Conservation (phyloP, 2,797 vertebrate genomes). For the Malurus splendens region DNA sequence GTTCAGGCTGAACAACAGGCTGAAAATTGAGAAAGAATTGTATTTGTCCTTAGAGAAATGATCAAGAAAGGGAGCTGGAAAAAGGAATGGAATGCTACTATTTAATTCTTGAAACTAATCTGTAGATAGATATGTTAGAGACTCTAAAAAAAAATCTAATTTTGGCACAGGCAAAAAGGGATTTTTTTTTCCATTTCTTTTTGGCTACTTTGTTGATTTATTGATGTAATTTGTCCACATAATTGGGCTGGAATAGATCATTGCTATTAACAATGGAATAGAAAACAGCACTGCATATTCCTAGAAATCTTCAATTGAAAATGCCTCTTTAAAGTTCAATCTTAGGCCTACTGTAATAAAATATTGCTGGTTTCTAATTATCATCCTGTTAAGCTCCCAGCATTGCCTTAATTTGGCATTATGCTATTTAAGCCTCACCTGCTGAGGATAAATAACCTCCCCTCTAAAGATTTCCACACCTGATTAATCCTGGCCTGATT, state of each 20-base stretch:
- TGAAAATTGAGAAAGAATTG: not conserved
- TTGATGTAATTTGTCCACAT: not conserved
- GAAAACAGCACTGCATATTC: not conserved
- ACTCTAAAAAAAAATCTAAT: not conserved
- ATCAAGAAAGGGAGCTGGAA: not conserved
- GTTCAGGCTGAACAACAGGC: not conserved
- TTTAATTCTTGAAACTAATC: not conserved
- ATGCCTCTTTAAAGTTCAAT: not conserved
- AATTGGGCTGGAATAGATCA: not conserved
- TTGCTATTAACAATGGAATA: not conserved
- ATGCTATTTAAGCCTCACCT: not conserved
- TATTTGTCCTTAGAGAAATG: not conserved
- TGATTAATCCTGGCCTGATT: not conserved
- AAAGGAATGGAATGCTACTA: not conserved
- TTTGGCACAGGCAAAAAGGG: not conserved
- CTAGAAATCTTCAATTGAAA: not conserved
- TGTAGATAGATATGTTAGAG: not conserved
- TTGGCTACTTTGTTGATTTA: not conserved
- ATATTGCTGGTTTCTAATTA: not conserved
- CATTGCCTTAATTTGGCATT: not conserved
- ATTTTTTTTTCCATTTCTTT: not conserved
- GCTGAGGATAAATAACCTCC: not conserved
- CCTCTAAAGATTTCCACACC: not conserved
- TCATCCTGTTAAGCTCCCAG: not conserved
- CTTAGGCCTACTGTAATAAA: not conserved